Evolutionary conservation across 2,888 invertebrate genomes (phyloP), one percentile per base, ranked within the genome.

Genomic region (Clanis bilineata): DNA sequence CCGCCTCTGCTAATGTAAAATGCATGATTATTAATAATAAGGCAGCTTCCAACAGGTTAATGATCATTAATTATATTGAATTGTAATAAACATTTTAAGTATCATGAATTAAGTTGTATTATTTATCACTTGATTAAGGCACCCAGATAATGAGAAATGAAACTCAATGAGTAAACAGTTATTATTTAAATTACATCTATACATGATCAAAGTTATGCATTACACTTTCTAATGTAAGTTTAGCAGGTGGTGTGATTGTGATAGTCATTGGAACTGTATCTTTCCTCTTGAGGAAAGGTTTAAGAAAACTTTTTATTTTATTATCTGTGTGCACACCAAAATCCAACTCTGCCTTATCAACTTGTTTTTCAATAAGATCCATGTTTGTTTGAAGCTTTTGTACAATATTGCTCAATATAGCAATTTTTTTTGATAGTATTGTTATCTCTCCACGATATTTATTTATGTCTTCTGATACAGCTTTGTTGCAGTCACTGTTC

Each of bases 321-420:
- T 92, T 93, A 59, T 95, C 94, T 77, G 77, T 83, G 22, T 86
- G 89, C 1, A 94, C 80, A 64, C 93, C 93, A 64, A 94, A 92
- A 62, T 94, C 93, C 32, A 80, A 72, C 80, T 95, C 95, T 3
- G 95, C 94, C 60, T 90, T 90, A 64, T 93, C 93, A 25, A 95
- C 86, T 66, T 93, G 92, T 68, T 88, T 91, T 76, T 95, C 95
- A 18, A 95, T 72, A 12, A 93, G 69, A 73, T 94, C 94, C 25
- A 90, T 79, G 73, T 93, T 93, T 45, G 66, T 72, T 60, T 84
- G 82, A 6, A 95, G 88, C 60, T 85, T 88, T 7, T 80, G 74
- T n/a, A 95, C 89, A 55, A 95, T 88, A 59, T 86, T 76, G 66
- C 93, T 92, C 41, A 95, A 65, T 54, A 91, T 91, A 64, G 92